phyloP scores from a whole-genome alignment of 2,888 invertebrate species.

The Epirrita christyi region DNA sequence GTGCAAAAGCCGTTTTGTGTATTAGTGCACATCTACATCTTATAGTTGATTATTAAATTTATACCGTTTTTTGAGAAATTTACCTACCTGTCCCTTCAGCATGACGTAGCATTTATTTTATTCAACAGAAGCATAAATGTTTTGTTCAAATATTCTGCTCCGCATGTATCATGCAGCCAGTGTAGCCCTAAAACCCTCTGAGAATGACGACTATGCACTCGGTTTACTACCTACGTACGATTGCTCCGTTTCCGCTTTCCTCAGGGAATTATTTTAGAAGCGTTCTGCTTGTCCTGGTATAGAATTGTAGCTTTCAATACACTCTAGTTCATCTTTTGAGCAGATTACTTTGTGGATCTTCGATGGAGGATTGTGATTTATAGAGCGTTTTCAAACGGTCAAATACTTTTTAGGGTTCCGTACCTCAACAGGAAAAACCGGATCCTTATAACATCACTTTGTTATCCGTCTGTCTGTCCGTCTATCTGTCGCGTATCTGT shows the following conservation, averaged over 20 bases:
- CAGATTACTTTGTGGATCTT: conserved; percentile 9
- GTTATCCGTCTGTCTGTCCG: no score
- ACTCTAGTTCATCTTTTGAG: conserved; percentile 20
- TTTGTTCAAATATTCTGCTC: conserved; percentile 8
- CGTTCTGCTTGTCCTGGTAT: conserved; percentile 8
- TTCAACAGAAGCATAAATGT: conserved; percentile 3
- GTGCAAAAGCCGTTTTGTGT: no score
- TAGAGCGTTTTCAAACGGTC: neutral
- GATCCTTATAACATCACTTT: no score
- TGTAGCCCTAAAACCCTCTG: conserved; percentile 42
- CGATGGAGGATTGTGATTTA: conserved; percentile 3
- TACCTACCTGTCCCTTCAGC: no score
- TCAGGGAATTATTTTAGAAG: conserved; percentile 51
- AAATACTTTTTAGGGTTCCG: neutral
- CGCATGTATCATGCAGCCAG: neutral
- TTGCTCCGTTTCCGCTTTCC: conserved; percentile 33
- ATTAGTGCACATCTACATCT: no score
- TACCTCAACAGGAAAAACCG: neutral
- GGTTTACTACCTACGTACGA: conserved; percentile 41
- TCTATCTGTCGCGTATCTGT: no score
- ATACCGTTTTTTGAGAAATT: no score
- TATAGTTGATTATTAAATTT: no score
- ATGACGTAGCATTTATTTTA: conserved; percentile 4
- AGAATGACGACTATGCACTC: conserved; percentile 43
- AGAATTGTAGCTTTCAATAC: conserved; percentile 15